Percentiles rank a stretch among this genome's conserved stretches.
Evolutionary conservation across 92 coral and sea anemone genomes (phyloP).

Genomic region (Hydrozoanthus gracilis): DNA sequence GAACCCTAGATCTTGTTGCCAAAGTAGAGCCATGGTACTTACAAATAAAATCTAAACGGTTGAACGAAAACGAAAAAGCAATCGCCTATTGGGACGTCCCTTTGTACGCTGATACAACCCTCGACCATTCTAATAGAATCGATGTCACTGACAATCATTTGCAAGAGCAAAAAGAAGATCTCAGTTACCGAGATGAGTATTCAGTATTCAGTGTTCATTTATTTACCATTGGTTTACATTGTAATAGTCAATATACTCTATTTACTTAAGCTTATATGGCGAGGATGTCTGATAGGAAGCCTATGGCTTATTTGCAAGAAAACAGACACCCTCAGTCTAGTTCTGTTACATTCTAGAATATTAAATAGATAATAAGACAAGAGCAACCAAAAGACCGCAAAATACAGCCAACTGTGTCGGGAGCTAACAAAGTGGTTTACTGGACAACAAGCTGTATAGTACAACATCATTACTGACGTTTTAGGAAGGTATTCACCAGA

Average conservation of each 20-base stretch:
- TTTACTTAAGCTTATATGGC: too few species aligned
- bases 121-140: not conserved
- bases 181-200: not conserved
- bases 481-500: not conserved
- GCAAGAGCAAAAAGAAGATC: not conserved
- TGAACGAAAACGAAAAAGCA: constrained; percentile 1
- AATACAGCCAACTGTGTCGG: constrained; percentile 2
- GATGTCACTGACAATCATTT: constrained; percentile 8
- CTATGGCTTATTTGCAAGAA: too few species aligned
- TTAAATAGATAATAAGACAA: too few species aligned
- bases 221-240: too few species aligned
- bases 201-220: too few species aligned
- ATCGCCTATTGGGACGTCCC: not conserved
- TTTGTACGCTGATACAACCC: too few species aligned
- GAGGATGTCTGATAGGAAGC: too few species aligned
- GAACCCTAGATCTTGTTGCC: not conserved
- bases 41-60: too few species aligned
- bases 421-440: not conserved
- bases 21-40: too few species aligned
- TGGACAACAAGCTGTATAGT: not conserved
- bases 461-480: not conserved
- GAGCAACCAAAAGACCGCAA: not conserved
- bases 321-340: too few species aligned
- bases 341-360: too few species aligned
- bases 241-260: too few species aligned